Conservation (phyloP, 2,797 vertebrate species). For the Schizopygopsis pylzovi region DNA sequence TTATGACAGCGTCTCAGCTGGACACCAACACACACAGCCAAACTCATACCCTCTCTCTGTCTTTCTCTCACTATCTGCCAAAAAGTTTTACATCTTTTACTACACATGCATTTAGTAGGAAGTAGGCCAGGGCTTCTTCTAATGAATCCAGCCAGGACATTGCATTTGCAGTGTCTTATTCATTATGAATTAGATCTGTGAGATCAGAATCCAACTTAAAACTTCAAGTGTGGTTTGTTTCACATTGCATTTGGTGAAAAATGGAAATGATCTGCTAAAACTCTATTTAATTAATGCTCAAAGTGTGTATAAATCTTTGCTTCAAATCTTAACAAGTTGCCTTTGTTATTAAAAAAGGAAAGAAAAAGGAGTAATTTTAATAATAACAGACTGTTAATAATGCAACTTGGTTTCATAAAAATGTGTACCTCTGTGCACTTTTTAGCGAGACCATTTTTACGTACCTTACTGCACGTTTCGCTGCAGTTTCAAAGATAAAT, state of each 20-base stretch:
- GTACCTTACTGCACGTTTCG: no score
- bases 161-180: constrained; percentile 16
- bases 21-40: constrained; percentile 43
- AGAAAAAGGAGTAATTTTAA: neutral
- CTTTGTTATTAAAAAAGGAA: neutral
- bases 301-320: neutral
- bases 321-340: neutral
- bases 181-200: constrained; percentile 30
- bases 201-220: constrained; percentile 1
- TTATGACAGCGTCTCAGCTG: constrained; percentile 39
- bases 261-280: neutral
- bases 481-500: no score
- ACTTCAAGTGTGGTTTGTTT: neutral
- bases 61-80: constrained; percentile 16
- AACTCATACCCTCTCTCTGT: neutral
- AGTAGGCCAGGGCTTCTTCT: constrained; percentile 33
- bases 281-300: neutral
- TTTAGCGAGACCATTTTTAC: no score
- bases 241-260: neutral
- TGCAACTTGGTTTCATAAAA: neutral
- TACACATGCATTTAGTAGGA: constrained; percentile 35
- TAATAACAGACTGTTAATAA: neutral
- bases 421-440: no score
- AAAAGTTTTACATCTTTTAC: constrained; percentile 41
- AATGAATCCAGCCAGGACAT: constrained; percentile 13